These are phyloP conservation scores for Agrilus mali DNA, from an alignment of 2,888 invertebrate species.

Conservation along the genomic window DNA sequence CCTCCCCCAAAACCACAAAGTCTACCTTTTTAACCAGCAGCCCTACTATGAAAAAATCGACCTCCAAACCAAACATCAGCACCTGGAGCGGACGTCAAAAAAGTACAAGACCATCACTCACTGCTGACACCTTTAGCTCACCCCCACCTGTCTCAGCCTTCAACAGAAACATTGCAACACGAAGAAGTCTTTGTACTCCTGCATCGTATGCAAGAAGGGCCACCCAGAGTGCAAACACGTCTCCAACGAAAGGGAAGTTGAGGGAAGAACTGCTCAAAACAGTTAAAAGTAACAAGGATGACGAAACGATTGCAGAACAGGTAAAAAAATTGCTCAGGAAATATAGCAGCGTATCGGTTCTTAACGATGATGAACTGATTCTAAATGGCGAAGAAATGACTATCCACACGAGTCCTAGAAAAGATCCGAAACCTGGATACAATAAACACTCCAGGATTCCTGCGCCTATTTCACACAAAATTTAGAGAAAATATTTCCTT, in stretches of 20 bases:
- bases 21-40: conserved; percentile 27
- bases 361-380: conserved; percentile 42
- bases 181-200: conserved; percentile 27
- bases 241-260: conserved; percentile 49
- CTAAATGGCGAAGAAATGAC: conserved; percentile 14
- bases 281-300: conserved; percentile 59
- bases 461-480: conserved; percentile 28
- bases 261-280: conserved; percentile 60
- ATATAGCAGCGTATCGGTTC: conserved; percentile 44
- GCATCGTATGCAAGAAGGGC: conserved; percentile 38
- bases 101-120: conserved; percentile 38
- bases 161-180: conserved; percentile 28
- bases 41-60: conserved; percentile 36
- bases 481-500: too few relatives aligned
- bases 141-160: conserved; percentile 17
- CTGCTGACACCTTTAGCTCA: conserved; percentile 48
- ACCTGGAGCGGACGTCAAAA: conserved; percentile 61
- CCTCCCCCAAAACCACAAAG: conserved; percentile 30
- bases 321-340: conserved; percentile 57
- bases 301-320: conserved; percentile 58
- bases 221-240: conserved; percentile 43
- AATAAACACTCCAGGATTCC: conserved; percentile 39
- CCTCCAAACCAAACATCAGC: conserved; percentile 39
- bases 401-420: conserved; percentile 35
- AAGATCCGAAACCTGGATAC: conserved; percentile 37